Evolutionary conservation across 2,797 vertebrate species (phyloP), one percentile per base, ranked within the genome.

Genomic region (Rhynchotus rufescens): DNA sequence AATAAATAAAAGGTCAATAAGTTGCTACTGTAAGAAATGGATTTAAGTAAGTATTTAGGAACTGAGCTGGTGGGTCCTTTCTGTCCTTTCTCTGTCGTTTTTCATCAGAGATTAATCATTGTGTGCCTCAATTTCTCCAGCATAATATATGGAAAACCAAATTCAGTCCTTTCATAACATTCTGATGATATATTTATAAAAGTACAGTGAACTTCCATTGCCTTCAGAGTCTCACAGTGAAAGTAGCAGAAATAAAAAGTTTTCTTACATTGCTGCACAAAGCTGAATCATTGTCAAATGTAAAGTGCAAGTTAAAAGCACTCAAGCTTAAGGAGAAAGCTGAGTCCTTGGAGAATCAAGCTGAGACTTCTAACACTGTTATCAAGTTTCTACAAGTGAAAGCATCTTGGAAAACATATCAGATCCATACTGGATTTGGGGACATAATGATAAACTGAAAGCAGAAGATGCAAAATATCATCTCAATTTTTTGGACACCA

Each of bases 241-340:
- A 89, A 81, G 93, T 45, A 26, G 56, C 38, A 91, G 83, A 91
- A 91, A 79, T 38, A 86, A 57, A 71, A 82, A 90, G 93, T 25
- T 28, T 30, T 86, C 72, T 67, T 84, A 32, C 4, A 19, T 19
- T 12, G 13, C 61, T 57, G 56, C 19, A 57, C 13, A 72, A 93
- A 91, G 83, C 75, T 11, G 80, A 91, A 82, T 60, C 66, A 45
- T 80, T 30, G 16, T 80, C 90, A 94, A 91, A 86, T 74, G 93
- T 86, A 94, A 94, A 94, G 86, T 5, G 71, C 44, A 82, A 93
- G 88, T 94, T 94, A 76, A 93, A 95, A 95, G 95, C 77, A 91
- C 15, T 3, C 47, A 77, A 88, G 78, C 80, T 73, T 60, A 26
- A 81, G 91, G 84, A 94, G 84, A 79, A 81, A 64, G 57, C 47